Evolutionary conservation across 2,797 vertebrate species (phyloP).

Genomic region (Crocodylus rhombifer): DNA sequence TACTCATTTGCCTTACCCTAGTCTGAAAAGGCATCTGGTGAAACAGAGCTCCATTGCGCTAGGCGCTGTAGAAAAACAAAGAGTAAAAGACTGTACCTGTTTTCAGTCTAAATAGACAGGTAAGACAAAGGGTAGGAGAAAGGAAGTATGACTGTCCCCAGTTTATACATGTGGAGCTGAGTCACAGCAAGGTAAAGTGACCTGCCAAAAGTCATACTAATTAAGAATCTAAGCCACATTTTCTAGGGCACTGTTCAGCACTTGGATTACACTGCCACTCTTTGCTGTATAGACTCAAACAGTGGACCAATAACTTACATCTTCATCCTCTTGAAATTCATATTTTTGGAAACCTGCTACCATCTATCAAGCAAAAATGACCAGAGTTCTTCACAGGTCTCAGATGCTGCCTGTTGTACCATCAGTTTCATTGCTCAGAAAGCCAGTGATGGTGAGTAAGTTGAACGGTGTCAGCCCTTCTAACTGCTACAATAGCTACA

Average conservation of each 20-base stretch:
- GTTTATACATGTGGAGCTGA: background rate
- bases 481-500: fast-evolving
- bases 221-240: background rate
- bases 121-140: background rate
- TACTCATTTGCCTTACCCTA: background rate
- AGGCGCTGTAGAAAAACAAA: background rate
- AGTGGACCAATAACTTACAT: background rate
- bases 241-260: background rate
- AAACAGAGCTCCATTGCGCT: background rate
- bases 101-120: background rate
- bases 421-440: background rate
- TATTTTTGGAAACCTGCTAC: background rate
- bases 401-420: background rate
- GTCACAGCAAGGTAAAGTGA: background rate
- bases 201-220: background rate
- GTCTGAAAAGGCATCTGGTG: too few relatives aligned
- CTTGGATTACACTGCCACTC: background rate
- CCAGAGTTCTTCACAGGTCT: background rate
- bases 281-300: background rate
- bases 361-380: background rate
- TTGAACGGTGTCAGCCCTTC: background rate
- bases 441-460: background rate
- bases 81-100: background rate
- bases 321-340: background rate
- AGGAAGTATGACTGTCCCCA: background rate